These are phyloP conservation scores for Drosophila parthenogenetica DNA, from an alignment of 2,888 invertebrate genomes.

Conservation along the genomic window DNA sequence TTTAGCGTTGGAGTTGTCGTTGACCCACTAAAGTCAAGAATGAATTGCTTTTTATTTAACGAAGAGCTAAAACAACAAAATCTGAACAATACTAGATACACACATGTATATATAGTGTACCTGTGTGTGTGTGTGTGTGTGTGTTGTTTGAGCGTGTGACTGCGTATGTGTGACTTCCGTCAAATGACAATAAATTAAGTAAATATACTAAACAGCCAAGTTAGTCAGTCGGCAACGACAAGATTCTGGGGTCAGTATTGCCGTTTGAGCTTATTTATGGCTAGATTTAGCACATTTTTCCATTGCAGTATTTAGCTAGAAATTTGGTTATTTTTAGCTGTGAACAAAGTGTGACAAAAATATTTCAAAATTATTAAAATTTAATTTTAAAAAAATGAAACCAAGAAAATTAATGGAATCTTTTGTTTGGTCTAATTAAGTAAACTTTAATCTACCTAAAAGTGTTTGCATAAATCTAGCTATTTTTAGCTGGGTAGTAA, in stretches of 20 bases:
- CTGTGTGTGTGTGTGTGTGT: neutral
- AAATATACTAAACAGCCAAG: constrained; percentile 46
- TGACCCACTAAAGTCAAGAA: constrained; percentile 78
- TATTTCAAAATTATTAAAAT: too few relatives aligned
- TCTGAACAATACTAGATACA: constrained; percentile 2
- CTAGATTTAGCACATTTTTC: too few relatives aligned
- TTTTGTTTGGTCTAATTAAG: too few relatives aligned
- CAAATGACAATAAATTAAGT: constrained; percentile 77
- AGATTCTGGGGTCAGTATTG: constrained; percentile 16
- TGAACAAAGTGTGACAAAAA: too few relatives aligned
- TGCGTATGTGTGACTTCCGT: constrained; percentile 68
- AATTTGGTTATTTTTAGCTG: too few relatives aligned
- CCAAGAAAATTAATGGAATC: too few relatives aligned
- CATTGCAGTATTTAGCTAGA: too few relatives aligned
- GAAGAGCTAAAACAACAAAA: constrained; percentile 26
- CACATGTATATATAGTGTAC: neutral
- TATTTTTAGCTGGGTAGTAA: neutral
- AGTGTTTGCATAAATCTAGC: too few relatives aligned
- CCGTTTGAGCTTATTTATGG: too few relatives aligned
- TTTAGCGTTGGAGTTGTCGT: constrained; percentile 7
- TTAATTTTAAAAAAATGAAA: too few relatives aligned
- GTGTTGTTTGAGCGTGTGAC: constrained; percentile 6
- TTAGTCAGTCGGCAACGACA: constrained; percentile 2
- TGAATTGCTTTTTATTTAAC: constrained; percentile 56
- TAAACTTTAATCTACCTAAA: too few relatives aligned